Evolutionary conservation across 2,113 vertebrate species (phyloP).

Genomic region (Notothenia coriiceps): DNA sequence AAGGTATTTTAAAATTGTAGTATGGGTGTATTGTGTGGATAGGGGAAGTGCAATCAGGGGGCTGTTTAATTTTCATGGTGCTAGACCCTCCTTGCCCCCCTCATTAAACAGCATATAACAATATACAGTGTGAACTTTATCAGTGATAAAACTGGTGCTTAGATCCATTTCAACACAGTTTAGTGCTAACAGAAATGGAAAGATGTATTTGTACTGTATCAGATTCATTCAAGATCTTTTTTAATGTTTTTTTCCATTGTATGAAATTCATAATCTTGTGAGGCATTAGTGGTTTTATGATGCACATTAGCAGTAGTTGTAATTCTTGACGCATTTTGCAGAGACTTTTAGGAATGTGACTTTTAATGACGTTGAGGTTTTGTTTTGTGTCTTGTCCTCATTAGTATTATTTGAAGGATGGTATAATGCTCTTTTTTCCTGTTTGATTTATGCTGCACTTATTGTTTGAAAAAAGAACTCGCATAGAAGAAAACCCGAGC

Average conservation of each 20-base stretch:
- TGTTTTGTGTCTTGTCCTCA: slow-evolving; percentile 67
- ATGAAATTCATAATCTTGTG: slow-evolving; percentile 78
- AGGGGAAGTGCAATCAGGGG: slow-evolving; percentile 76
- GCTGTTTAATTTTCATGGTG: slow-evolving; percentile 82
- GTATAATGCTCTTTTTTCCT: slow-evolving; percentile 56
- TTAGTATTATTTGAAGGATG: slow-evolving; percentile 75
- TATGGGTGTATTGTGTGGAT: slow-evolving; percentile 67
- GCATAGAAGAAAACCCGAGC: slow-evolving; percentile 83
- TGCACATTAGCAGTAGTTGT: slow-evolving; percentile 79
- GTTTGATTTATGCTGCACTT: slow-evolving; percentile 83
- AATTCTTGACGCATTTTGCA: slow-evolving; percentile 75
- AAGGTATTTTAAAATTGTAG: slow-evolving; percentile 81
- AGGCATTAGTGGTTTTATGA: slow-evolving; percentile 80
- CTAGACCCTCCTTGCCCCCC: slow-evolving; percentile 77
- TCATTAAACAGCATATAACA: slow-evolving; percentile 72
- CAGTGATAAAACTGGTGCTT: slow-evolving; percentile 81
- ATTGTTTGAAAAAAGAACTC: slow-evolving; percentile 75
- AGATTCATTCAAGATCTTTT: slow-evolving; percentile 65
- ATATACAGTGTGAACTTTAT: slow-evolving; percentile 58
- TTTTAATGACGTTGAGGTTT: slow-evolving; percentile 69
- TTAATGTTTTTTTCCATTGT: slow-evolving; percentile 68
- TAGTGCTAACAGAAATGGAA: slow-evolving; percentile 75
- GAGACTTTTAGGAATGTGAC: slow-evolving; percentile 76
- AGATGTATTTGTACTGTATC: slow-evolving; percentile 87
- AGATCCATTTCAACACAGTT: slow-evolving; percentile 79